Evolutionary conservation across 2,113 vertebrate genomes (phyloP).

Genomic region (Arothron firmamentum): DNA sequence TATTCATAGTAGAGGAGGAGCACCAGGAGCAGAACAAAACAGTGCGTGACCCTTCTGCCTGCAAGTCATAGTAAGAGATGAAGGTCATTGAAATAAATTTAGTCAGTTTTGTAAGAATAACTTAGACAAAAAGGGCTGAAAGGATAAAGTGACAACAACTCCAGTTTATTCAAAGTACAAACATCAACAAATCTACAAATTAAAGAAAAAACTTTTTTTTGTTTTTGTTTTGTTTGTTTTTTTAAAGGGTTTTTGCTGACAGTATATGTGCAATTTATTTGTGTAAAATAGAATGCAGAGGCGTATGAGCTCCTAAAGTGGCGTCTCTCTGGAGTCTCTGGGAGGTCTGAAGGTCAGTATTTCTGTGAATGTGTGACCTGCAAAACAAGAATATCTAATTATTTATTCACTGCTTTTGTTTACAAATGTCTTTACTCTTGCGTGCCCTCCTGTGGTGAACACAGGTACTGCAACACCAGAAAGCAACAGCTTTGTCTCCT

Average conservation of each 20-base stretch:
- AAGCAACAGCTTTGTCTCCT: neutral
- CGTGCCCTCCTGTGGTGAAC: slow-evolving; percentile 17
- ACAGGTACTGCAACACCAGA: slow-evolving; percentile 2
- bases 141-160: slow-evolving; percentile 1
- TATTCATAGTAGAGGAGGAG: too few relatives aligned
- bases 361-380: slow-evolving; percentile 77
- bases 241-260: neutral
- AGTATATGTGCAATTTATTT: neutral
- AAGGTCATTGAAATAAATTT: too few relatives aligned
- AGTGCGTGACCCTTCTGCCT: too few relatives aligned
- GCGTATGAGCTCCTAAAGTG: slow-evolving; percentile 51
- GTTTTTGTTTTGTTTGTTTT: too few relatives aligned
- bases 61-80: too few relatives aligned
- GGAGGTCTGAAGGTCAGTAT: slow-evolving; percentile 72
- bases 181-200: neutral
- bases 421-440: neutral
- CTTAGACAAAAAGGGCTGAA: neutral
- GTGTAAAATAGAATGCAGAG: neutral
- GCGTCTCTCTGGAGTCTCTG: slow-evolving; percentile 69
- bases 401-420: too few relatives aligned
- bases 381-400: slow-evolving; percentile 8
- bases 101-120: neutral
- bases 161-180: slow-evolving; percentile 39
- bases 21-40: too few relatives aligned
- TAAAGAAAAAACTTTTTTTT: too few relatives aligned